phyloP scores from a whole-genome alignment of 92 coral and sea anemone species.

The Micromussa lordhowensis region DNA sequence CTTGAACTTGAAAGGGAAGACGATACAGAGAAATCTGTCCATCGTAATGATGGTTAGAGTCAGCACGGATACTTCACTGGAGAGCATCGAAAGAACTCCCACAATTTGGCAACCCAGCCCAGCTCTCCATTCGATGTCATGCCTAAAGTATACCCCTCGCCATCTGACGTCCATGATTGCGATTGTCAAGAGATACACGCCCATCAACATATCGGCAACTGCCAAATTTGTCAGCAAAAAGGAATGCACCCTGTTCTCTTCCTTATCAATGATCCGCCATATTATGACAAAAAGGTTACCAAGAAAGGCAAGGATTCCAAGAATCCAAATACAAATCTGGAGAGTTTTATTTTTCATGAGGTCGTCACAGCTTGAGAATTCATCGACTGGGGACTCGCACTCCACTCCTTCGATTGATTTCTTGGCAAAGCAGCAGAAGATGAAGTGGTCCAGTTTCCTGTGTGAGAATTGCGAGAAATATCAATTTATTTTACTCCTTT shows the following conservation, averaged over 20 bases:
- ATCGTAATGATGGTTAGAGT: conserved; percentile 62
- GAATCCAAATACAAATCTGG: conserved; percentile 69
- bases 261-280: conserved; percentile 52
- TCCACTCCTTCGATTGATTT: conserved; percentile 54
- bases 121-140: conserved; percentile 75
- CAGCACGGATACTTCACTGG: conserved; percentile 72
- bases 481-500: not conserved
- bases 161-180: conserved; percentile 73
- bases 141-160: conserved; percentile 79
- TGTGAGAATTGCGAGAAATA: not conserved
- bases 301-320: conserved; percentile 62
- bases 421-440: conserved; percentile 70
- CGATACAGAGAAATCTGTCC: conserved; percentile 72
- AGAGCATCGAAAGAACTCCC: conserved; percentile 72
- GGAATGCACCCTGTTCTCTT: conserved; percentile 50
- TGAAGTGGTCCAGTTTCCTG: conserved; percentile 67
- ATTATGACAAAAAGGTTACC: conserved; percentile 68
- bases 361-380: conserved; percentile 82
- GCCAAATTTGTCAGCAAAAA: conserved; percentile 70
- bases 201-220: conserved; percentile 73
- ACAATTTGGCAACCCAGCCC: conserved; percentile 71
- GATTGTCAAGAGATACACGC: conserved; percentile 63
- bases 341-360: conserved; percentile 72
- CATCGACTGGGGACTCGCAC: conserved; percentile 63
- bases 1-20: conserved; percentile 63